A percentile compares a stretch with the other conserved stretches of the same genome.
phyloP scores from a whole-genome alignment of 2,888 invertebrate genomes.

The Osedax frankpressi region DNA sequence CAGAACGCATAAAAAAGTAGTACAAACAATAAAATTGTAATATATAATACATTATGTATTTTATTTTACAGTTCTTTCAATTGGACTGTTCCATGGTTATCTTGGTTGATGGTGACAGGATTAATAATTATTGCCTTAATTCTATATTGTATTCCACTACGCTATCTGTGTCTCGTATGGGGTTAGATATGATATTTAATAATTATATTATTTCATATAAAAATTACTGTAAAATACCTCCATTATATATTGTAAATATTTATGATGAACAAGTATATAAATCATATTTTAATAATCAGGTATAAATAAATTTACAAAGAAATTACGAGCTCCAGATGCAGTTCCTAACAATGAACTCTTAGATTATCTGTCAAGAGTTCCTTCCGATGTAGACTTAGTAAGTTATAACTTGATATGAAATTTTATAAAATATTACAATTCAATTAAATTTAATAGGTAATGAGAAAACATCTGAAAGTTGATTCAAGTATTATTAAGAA shows the following conservation, averaged over 20 bases:
- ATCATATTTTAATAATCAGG: constrained; percentile 31
- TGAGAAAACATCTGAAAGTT: neutral
- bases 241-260: constrained; percentile 11
- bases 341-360: constrained; percentile 92
- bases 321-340: constrained; percentile 77
- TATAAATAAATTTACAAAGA: constrained; percentile 83
- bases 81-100: constrained; percentile 89
- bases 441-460: neutral
- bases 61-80: constrained; percentile 58
- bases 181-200: constrained; percentile 50
- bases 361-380: constrained; percentile 83
- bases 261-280: neutral
- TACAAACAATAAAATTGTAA: constrained; percentile 42
- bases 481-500: neutral
- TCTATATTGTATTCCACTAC: constrained; percentile 73
- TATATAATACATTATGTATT: neutral
- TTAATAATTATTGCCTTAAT: constrained; percentile 62
- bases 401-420: no score
- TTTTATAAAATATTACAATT: no score
- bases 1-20: constrained; percentile 81
- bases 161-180: constrained; percentile 80
- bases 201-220: no score
- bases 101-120: constrained; percentile 73
- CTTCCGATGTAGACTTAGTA: constrained; percentile 81
- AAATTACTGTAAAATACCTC: no score